These are phyloP conservation scores for Solenodon paradoxus DNA, from an alignment of 2,113 vertebrate species.

Conservation along the genomic window DNA sequence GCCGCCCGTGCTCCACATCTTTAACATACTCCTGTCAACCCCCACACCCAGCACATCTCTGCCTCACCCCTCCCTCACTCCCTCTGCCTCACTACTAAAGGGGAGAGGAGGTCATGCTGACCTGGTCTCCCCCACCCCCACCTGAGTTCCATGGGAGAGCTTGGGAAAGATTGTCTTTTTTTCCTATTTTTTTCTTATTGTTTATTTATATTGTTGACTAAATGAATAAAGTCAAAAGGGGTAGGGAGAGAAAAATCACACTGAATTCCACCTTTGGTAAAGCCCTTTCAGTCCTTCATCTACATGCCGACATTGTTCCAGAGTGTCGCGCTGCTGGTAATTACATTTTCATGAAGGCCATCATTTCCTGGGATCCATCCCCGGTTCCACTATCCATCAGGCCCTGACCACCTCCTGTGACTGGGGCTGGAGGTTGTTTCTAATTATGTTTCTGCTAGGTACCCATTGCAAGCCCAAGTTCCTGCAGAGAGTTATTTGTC, in stretches of 20 bases:
- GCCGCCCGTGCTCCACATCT: background rate
- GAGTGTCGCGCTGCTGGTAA: background rate
- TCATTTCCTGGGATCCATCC: accelerated
- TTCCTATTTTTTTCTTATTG: background rate
- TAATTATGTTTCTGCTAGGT: background rate
- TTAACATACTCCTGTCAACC: background rate
- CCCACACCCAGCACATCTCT: background rate
- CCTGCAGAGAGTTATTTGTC: background rate
- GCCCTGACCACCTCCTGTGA: background rate
- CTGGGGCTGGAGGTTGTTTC: background rate
- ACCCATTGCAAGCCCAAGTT: background rate
- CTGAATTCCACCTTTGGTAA: background rate
- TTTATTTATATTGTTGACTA: background rate
- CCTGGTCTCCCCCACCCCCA: background rate
- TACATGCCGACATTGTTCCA: background rate
- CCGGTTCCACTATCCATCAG: background rate
- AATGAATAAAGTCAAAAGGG: background rate
- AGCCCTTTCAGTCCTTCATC: background rate
- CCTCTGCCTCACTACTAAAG: too few relatives aligned
- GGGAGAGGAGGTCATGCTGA: background rate
- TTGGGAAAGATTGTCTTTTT: background rate
- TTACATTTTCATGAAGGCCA: background rate
- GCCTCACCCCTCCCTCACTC: background rate
- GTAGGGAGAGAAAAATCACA: background rate
- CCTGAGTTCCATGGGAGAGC: background rate